phyloP scores from a whole-genome alignment of 1,140 invertebrate species.

The Zaprionus ornatus region DNA sequence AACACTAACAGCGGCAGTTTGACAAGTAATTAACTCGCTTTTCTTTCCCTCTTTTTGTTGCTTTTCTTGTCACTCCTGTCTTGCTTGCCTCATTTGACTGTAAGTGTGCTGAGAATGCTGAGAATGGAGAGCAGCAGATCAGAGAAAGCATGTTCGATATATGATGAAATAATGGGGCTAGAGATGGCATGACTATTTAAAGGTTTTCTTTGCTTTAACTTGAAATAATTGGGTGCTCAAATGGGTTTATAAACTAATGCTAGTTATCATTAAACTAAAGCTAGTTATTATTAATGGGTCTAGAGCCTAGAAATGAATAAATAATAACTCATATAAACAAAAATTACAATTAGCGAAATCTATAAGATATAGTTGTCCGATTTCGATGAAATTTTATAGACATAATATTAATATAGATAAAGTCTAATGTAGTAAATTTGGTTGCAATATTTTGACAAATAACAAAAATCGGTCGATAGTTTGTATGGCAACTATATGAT shows the following conservation, averaged over 20 bases:
- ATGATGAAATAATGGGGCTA: neutral
- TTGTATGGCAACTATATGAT: too few relatives aligned
- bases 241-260: neutral
- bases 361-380: too few relatives aligned
- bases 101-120: neutral
- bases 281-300: too few relatives aligned
- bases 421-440: too few relatives aligned
- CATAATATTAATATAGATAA: too few relatives aligned
- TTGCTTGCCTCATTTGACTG: neutral
- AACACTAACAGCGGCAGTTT: constrained; percentile 68
- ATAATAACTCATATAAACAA: too few relatives aligned
- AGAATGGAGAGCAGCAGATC: constrained; percentile 29
- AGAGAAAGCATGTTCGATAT: neutral
- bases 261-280: neutral
- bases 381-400: too few relatives aligned
- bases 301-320: too few relatives aligned
- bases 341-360: too few relatives aligned
- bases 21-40: constrained; percentile 73
- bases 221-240: neutral
- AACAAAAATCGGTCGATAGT: too few relatives aligned
- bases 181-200: neutral
- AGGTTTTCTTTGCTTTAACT: neutral
- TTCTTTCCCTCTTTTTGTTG: constrained; percentile 4
- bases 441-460: too few relatives aligned
- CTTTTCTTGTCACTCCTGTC: neutral